Evolutionary conservation across 2,113 vertebrate genomes (phyloP).

Genomic region (Misgurnus anguillicaudatus): DNA sequence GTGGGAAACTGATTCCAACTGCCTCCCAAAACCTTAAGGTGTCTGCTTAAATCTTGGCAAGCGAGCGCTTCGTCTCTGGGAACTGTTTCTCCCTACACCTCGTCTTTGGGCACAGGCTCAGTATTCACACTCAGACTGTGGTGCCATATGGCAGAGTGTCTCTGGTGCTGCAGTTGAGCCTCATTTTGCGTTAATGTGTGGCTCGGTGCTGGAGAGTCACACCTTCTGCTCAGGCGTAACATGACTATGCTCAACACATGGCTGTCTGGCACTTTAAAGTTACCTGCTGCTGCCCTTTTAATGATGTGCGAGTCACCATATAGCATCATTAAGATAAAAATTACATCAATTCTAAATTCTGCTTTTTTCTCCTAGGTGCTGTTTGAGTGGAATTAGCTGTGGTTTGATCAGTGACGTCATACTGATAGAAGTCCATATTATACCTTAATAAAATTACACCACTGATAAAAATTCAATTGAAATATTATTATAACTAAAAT

Average conservation of each 20-base stretch:
- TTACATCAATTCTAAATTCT: background rate
- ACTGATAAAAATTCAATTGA: background rate
- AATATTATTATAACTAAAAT: background rate
- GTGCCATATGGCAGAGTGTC: conserved; percentile 60
- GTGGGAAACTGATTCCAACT: conserved; percentile 55
- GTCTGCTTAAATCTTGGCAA: conserved; percentile 52
- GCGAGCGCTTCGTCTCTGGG: conserved; percentile 31
- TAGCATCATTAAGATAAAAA: background rate
- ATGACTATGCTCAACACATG: conserved; percentile 52
- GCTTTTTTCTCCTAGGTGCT: background rate
- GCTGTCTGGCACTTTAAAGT: conserved; percentile 41
- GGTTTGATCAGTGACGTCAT: background rate
- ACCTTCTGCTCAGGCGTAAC: conserved; percentile 56
- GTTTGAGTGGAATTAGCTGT: too few species aligned
- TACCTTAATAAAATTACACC: background rate
- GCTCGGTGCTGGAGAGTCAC: conserved; percentile 50
- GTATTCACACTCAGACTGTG: conserved; percentile 43
- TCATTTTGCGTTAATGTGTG: conserved; percentile 27
- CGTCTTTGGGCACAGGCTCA: conserved; percentile 43
- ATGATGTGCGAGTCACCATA: background rate
- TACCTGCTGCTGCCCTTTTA: conserved; percentile 23
- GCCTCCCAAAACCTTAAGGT: conserved; percentile 42
- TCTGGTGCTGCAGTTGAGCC: conserved; percentile 30
- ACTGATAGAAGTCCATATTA: background rate
- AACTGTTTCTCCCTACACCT: conserved; percentile 47